Base-by-base conservation (phyloP, 92 coral and sea anemone species). In the Plumapathes pennacea region DNA sequence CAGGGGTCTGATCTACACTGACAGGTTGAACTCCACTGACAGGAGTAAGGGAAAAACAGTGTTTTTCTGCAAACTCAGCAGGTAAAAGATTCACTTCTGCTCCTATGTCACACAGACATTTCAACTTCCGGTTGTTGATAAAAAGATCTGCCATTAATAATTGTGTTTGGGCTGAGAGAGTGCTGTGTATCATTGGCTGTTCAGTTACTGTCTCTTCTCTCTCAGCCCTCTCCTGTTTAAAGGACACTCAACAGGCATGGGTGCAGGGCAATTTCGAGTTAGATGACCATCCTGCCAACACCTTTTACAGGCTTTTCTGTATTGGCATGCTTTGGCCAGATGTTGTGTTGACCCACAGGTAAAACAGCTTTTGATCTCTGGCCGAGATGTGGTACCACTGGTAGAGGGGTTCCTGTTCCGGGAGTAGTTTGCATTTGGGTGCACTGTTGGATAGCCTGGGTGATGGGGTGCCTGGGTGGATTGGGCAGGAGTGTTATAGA, bases 1-100 rank as follows among this genome's bases (percentile, higher is more conserved):
- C 48, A 13, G 49, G 57, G 23, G 38, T 63, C 59, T 38, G 64
- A 13, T 29, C 64, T 26, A 61, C 72, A 72, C 80, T 49, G 24
- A 72, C 80, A 4, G 72, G 72, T 47, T 61, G 72, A 24, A 72
- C 50, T 0, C 72, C 72, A 62, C 2, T 50, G 37, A 22, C 19
- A 0, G 71, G 25, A 21, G 47, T 64, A 34, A 64, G 36, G 23
- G 47, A 9, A 2, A 64, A 64, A 64, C 71, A 48, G 38, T 12
- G 49, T 14, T 64, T 64, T 4, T 48, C 27, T 2, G 71, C 64
- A 62, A 72, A 50, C 7, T 72, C 56, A 1, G 60, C 17, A 24
- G 50, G 49, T 49, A 50, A 62, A n/a, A 72, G 72, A 52, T 62
- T 62, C 21, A 72, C 50, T 30, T 62, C 63, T 1, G 56, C 63